Base-by-base conservation (phyloP, 2,888 invertebrate species). In the Salpingus planirostris region DNA sequence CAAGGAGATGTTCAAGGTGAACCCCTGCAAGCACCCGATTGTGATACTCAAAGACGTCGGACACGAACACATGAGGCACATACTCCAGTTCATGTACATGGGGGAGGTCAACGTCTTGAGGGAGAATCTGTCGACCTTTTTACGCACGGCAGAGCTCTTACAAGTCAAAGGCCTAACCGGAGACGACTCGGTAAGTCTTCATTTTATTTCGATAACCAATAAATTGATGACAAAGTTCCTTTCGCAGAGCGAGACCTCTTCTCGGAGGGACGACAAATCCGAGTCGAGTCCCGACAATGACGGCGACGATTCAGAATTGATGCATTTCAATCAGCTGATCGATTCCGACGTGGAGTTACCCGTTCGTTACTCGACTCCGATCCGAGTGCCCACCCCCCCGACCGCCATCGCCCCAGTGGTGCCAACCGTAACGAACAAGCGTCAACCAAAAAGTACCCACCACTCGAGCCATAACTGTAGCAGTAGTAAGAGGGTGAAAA, bases 1-100 rank as follows among this genome's bases (percentile, higher is more conserved):
- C 64, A 80, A 80, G 61, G 75, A 79, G 59, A 68, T 83, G 49
- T 83, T 83, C 60, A 80, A 80, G 68, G 69, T 69, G 49, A 80
- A 79, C 51, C 78, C 78, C 1, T 80, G 80, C 50, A 78, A 78
- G 50, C 80, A 80, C 65, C 80, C 81, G 1, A 80, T 80, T 46
- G 79, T 81, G 33, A 80, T 81, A 42, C 62, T 81, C 32, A 79
- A 79, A 55, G 80, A 80, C 66, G 77, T 81, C 15, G 70, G 74
- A 3, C 76, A 76, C 43, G 73, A 75, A 31, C 78, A 81, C 52
- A 64, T 81, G 50, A 73, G 74, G 31, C 79, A 80, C 57, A 74
- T 81, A 46, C 63, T 81, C 22, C 78, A 79, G 58, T 81, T 81
- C 52, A 80, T 81, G 79, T 81, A 81, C 57, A 70, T 76, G 40